Evolutionary conservation across 1,140 invertebrate genomes (phyloP), one percentile per base, ranked within the genome.

Genomic region (Zaprionus camerounensis): DNA sequence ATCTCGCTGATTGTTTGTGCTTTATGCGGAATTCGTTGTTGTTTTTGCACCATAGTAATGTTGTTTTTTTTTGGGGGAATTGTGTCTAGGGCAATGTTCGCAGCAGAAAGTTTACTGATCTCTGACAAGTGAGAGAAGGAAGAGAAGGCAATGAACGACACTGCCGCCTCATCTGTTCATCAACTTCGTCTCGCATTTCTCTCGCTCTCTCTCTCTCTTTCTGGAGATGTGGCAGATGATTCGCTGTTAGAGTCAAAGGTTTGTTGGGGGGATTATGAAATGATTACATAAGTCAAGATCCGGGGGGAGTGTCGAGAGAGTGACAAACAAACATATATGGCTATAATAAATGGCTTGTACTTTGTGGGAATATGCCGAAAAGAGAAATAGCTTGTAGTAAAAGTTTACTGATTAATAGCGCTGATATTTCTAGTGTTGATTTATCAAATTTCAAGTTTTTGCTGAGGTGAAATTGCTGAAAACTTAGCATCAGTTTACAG

Each of bases 81-180:
- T 57, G 49, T 53, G 69, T 84, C 78, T 78, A 73, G 76, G 82
- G 82, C 82, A 86, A 82, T 56, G 82, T 61, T 86, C 82, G 80
- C 62, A 63, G 58, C 28, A 61, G 59, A 82, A 76, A 79, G 82
- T 70, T 71, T 55, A 88, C 41, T 90, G 84, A 87, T 87, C 83
- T 88, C 53, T 87, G 84, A 65, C 84, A 80, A 80, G 82, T 38
- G 55, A 7, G 22, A 24, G 49, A 63, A 5, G 24, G 20, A 2
- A 65, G 49, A 82, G 26, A 68, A 88, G 84, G 74, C 84, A 88
- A 88, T 90, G 84, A 81, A 90, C 81, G 81, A 38, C 20, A 44
- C 15, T 6, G 56, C 65, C 20, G 36, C 15, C 11, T 49, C 65
- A 49, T 59, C 55, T 70, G 51, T 70, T 67, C 53, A 34, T 53